phyloP scores from a whole-genome alignment of 2,113 vertebrate species.

The Carlito syrichta region DNA sequence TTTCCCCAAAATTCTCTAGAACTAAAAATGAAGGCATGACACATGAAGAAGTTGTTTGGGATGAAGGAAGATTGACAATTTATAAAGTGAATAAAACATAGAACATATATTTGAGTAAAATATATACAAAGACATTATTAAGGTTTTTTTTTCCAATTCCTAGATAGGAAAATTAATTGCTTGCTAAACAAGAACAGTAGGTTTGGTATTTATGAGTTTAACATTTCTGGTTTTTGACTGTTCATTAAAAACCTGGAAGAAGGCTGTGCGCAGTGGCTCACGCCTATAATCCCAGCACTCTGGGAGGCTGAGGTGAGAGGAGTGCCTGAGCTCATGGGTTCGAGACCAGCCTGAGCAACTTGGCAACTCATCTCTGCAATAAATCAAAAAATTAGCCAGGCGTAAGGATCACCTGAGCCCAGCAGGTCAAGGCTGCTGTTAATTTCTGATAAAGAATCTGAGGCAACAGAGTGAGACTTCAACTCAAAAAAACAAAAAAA shows the following conservation, averaged over 20 bases:
- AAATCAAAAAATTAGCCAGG: too few relatives aligned
- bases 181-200: background rate
- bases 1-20: background rate
- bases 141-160: background rate
- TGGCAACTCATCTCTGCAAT: too few relatives aligned
- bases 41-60: background rate
- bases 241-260: background rate
- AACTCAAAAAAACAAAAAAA: too few relatives aligned
- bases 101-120: slow-evolving; percentile 38
- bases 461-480: too few relatives aligned
- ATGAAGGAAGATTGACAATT: background rate
- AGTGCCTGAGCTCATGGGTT: too few relatives aligned
- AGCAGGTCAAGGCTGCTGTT: too few relatives aligned
- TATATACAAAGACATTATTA: background rate
- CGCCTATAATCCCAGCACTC: too few relatives aligned
- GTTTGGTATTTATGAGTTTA: background rate
- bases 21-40: background rate
- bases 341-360: too few relatives aligned
- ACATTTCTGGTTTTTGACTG: background rate
- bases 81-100: background rate
- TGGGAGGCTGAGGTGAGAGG: too few relatives aligned
- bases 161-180: slow-evolving; percentile 23
- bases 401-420: too few relatives aligned
- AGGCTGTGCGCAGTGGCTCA: too few relatives aligned
- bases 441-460: too few relatives aligned